Evolutionary conservation across 2,888 invertebrate genomes (phyloP).

Genomic region (Amphimallon solstitiale): DNA sequence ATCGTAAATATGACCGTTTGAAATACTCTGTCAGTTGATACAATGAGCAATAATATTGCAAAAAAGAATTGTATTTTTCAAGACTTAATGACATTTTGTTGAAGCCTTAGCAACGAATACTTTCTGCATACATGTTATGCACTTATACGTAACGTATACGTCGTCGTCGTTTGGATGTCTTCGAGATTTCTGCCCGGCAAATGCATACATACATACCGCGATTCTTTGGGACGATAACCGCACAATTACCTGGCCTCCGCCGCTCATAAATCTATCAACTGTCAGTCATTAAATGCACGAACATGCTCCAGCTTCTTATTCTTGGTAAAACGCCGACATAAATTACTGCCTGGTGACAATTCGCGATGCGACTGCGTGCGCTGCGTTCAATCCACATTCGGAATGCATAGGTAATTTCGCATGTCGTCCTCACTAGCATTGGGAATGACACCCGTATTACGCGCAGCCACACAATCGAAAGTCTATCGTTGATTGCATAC

Average conservation of each 20-base stretch:
- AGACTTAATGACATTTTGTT: no score
- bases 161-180: slow-evolving; percentile 32
- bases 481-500: slow-evolving; percentile 2
- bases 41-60: no score
- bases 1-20: no score
- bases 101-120: no score
- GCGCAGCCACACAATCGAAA: slow-evolving; percentile 33
- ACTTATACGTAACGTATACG: background rate
- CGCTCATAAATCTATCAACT: slow-evolving; percentile 50
- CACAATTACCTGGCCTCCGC: slow-evolving; percentile 49
- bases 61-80: no score
- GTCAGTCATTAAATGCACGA: slow-evolving; percentile 50
- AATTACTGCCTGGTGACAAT: slow-evolving; percentile 36
- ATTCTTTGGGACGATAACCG: slow-evolving; percentile 44
- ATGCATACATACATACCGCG: slow-evolving; percentile 13
- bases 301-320: slow-evolving; percentile 41
- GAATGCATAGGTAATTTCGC: no score
- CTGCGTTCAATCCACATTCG: no score
- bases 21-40: no score
- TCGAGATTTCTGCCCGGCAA: slow-evolving; percentile 34
- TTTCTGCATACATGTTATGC: no score
- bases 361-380: slow-evolving; percentile 23
- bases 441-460: slow-evolving; percentile 5
- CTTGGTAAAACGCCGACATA: slow-evolving; percentile 37
- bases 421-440: no score